These are phyloP conservation scores for Chondrosia reniformis DNA, from an alignment of 37 sponge, comb jelly and placozoan species.

Conservation along the genomic window DNA sequence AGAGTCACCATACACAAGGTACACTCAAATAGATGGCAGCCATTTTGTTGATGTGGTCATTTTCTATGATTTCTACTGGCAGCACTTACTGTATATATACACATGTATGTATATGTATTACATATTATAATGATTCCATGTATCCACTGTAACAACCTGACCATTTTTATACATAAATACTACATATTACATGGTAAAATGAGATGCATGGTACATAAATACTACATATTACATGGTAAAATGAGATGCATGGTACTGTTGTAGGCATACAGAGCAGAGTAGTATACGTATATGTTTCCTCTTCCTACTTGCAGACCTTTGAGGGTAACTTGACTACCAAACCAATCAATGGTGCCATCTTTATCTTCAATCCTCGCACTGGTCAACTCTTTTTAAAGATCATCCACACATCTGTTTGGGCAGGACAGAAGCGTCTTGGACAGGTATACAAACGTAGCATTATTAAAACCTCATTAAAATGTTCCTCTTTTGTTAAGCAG, in stretches of 20 bases:
- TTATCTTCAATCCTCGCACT: constrained; percentile 99
- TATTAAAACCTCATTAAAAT: neutral
- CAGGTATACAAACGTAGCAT: constrained; percentile 35
- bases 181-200: too few relatives aligned
- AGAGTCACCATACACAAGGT: constrained; percentile 99
- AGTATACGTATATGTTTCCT: neutral
- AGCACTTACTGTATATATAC: neutral
- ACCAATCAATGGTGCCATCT: constrained; percentile 99
- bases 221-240: too few relatives aligned
- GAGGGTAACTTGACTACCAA: constrained; percentile 99
- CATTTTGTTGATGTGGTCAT: too few relatives aligned
- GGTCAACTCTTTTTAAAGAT: constrained; percentile 99
- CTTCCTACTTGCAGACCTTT: constrained; percentile 78
- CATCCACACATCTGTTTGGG: constrained; percentile 99
- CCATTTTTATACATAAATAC: too few relatives aligned
- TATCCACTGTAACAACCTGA: too few relatives aligned
- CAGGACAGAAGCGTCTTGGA: constrained; percentile 99
- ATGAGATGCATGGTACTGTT: too few relatives aligned
- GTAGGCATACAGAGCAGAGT: neutral
- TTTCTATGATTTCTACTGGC: too few relatives aligned
- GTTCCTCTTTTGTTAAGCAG: neutral
- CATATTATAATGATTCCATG: neutral
- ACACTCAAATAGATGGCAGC: neutral
- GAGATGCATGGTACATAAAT: too few relatives aligned
- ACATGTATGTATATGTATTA: neutral